Conservation (phyloP, 2,797 vertebrate genomes). For the Lerista edwardsae region DNA sequence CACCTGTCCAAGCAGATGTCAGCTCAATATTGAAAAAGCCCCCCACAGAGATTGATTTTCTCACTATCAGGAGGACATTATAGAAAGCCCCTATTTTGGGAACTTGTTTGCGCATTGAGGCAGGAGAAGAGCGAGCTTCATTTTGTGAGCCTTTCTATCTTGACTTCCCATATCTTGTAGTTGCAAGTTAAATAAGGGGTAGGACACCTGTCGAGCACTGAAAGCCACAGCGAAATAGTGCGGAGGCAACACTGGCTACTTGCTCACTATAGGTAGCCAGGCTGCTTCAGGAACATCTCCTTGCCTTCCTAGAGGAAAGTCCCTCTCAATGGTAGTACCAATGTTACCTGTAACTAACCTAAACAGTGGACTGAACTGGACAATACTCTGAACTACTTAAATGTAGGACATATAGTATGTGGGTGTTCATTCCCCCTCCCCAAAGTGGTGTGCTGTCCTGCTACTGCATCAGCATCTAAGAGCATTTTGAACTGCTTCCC, state of each 20-base stretch:
- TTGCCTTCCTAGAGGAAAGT: not conserved
- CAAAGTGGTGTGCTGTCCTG: too few species aligned
- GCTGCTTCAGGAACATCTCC: not conserved
- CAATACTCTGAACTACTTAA: too few species aligned
- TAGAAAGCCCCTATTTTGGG: constrained; percentile 12
- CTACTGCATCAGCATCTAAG: too few species aligned
- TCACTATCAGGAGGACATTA: constrained; percentile 29
- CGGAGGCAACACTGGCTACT: not conserved
- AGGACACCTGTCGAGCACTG: too few species aligned
- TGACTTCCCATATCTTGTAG: not conserved
- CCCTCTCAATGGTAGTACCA: not conserved
- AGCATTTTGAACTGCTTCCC: not conserved
- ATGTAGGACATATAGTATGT: too few species aligned
- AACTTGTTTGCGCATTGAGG: constrained; percentile 5
- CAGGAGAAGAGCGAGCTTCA: not conserved
- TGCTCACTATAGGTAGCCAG: not conserved
- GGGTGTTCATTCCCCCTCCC: too few species aligned
- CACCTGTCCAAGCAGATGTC: constrained; percentile 29
- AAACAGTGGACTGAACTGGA: too few species aligned
- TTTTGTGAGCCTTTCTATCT: constrained; percentile 6
- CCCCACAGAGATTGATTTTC: constrained; percentile 30
- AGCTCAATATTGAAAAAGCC: constrained; percentile 7
- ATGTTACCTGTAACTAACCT: not conserved
- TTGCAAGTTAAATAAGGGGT: not conserved
- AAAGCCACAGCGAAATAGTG: not conserved